Conservation (phyloP, 2,113 vertebrate species). For the Lophius piscatorius region DNA sequence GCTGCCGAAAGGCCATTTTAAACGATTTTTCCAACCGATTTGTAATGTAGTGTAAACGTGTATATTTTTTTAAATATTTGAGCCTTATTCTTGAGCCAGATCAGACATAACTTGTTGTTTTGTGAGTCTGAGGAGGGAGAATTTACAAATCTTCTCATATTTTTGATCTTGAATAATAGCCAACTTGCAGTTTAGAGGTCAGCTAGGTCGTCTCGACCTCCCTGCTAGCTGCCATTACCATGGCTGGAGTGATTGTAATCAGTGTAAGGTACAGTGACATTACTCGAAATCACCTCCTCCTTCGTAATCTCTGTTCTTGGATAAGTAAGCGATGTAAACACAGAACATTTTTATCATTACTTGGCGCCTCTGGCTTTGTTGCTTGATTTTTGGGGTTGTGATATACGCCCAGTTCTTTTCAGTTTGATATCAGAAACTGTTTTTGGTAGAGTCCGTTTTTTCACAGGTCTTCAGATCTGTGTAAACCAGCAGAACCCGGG, state of each 20-base stretch:
- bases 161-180: too few species aligned
- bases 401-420: slow-evolving; percentile 32
- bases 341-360: slow-evolving; percentile 27
- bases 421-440: slow-evolving; percentile 14
- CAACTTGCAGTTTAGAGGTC: slow-evolving; percentile 13
- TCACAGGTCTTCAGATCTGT: background rate
- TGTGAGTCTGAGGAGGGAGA: too few species aligned
- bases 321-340: slow-evolving; percentile 20
- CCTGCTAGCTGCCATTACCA: slow-evolving; percentile 35
- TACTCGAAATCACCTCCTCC: slow-evolving; percentile 11
- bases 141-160: too few species aligned
- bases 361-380: slow-evolving; percentile 16
- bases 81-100: too few species aligned
- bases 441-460: background rate
- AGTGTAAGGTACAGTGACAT: slow-evolving; percentile 33
- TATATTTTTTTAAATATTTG: too few species aligned
- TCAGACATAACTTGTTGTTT: too few species aligned
- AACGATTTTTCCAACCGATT: too few species aligned
- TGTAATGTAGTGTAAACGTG: too few species aligned
- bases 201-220: slow-evolving; percentile 31
- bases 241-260: slow-evolving; percentile 44
- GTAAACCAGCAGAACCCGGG: too few species aligned
- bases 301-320: slow-evolving; percentile 43
- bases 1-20: too few species aligned
- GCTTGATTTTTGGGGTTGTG: slow-evolving; percentile 12